phyloP scores from a whole-genome alignment of 1,140 invertebrate species.

The Lepidotrigona ventralis region DNA sequence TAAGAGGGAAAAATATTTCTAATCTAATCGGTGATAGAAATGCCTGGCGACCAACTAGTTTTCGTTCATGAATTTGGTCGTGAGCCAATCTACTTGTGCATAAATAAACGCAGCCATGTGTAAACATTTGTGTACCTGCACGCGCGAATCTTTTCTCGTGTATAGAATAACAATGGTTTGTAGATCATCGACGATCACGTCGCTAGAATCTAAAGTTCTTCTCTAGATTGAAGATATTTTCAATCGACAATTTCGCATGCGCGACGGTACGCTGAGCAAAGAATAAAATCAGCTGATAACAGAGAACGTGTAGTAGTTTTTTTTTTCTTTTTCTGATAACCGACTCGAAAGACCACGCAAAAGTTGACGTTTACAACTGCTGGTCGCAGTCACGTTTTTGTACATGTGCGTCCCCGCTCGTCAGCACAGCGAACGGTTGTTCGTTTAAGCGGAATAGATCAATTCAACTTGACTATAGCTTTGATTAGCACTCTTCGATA shows the following conservation, averaged over 20 bases:
- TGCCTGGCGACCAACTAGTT: slow-evolving; percentile 39
- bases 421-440: not conserved
- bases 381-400: slow-evolving; percentile 39
- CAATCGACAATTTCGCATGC: not conserved
- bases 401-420: slow-evolving; percentile 26
- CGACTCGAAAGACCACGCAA: not conserved
- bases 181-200: not conserved
- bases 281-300: too few species aligned
- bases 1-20: not conserved
- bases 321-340: slow-evolving; percentile 3
- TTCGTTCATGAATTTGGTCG: slow-evolving; percentile 53
- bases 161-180: not conserved
- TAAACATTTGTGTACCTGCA: slow-evolving; percentile 30
- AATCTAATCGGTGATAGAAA: slow-evolving; percentile 20
- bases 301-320: not conserved
- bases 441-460: not conserved
- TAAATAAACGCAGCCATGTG: slow-evolving; percentile 59
- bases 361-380: slow-evolving; percentile 31
- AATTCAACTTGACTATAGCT: not conserved
- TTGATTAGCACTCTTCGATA: not conserved
- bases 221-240: not conserved
- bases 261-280: too few species aligned
- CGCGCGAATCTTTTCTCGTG: not conserved
- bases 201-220: not conserved
- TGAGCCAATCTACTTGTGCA: slow-evolving; percentile 50